phyloP scores from a whole-genome alignment of 2,888 invertebrate genomes.

The Habroteleia sp. region DNA sequence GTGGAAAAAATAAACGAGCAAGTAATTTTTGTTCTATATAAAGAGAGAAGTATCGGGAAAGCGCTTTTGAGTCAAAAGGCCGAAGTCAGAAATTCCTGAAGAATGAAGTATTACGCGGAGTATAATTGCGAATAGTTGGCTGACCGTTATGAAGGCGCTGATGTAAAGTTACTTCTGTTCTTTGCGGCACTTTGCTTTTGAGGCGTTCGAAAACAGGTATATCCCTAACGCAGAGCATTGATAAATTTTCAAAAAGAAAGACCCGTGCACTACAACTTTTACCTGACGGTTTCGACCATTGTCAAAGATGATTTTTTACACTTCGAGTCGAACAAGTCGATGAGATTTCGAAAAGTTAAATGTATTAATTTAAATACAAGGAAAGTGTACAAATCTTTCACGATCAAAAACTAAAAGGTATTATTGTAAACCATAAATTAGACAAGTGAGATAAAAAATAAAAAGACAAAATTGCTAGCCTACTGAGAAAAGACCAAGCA shows the following conservation, averaged over 20 bases:
- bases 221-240: slow-evolving; percentile 23
- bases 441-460: slow-evolving; percentile 26
- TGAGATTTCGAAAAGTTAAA: slow-evolving; percentile 43
- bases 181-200: slow-evolving; percentile 55
- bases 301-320: slow-evolving; percentile 53
- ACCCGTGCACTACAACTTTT: slow-evolving; percentile 50
- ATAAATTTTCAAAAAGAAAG: slow-evolving; percentile 49
- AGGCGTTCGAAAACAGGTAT: slow-evolving; percentile 59
- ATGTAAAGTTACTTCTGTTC: slow-evolving; percentile 56
- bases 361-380: slow-evolving; percentile 60
- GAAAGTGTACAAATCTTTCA: slow-evolving; percentile 46
- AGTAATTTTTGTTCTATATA: slow-evolving; percentile 25
- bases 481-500: slow-evolving; percentile 27
- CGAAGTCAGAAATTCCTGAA: slow-evolving; percentile 44
- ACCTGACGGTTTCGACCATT: slow-evolving; percentile 50
- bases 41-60: slow-evolving; percentile 33
- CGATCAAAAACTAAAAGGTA: slow-evolving; percentile 45
- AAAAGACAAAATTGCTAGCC: slow-evolving; percentile 30
- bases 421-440: slow-evolving; percentile 59
- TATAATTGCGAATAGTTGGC: slow-evolving; percentile 55
- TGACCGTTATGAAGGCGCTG: slow-evolving; percentile 49
- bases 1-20: slow-evolving; percentile 6
- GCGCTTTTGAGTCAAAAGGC: slow-evolving; percentile 35
- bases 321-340: slow-evolving; percentile 36
- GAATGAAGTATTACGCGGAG: slow-evolving; percentile 52